Conservation (phyloP, 2,113 vertebrate species). For the Malurus melanocephalus region DNA sequence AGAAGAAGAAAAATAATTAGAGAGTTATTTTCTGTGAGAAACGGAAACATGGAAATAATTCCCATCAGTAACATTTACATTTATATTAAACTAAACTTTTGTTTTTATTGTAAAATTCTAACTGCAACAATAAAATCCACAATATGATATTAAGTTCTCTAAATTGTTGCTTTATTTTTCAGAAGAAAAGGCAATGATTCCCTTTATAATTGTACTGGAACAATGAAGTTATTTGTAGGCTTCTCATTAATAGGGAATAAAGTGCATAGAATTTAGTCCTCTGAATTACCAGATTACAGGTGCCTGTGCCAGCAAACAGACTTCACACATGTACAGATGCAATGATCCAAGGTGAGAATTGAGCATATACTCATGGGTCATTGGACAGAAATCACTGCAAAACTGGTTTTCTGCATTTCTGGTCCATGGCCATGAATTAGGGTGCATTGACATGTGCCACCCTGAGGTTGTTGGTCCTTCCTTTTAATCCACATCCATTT, state of each 20-base stretch:
- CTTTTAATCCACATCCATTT: not conserved
- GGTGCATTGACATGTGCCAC: not conserved
- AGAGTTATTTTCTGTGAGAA: not conserved
- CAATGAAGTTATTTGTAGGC: not conserved
- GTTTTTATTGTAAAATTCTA: not conserved
- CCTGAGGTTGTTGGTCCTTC: rapidly evolving
- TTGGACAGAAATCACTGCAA: not conserved
- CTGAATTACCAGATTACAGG: not conserved
- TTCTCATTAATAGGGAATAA: not conserved
- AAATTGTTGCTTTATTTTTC: not conserved
- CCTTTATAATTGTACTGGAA: not conserved
- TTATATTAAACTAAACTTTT: not conserved
- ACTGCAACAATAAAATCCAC: not conserved
- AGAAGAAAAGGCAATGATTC: not conserved
- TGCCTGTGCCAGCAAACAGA: not conserved
- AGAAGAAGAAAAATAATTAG: not conserved
- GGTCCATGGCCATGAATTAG: not conserved
- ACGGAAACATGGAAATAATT: not conserved
- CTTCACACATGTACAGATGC: not conserved
- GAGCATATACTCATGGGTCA: not conserved
- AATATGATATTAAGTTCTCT: not conserved
- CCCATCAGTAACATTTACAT: not conserved
- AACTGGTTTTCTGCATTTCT: not conserved
- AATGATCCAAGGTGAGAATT: not conserved
- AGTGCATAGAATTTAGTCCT: not conserved